A percentile compares a stretch with the other conserved stretches of the same genome.
Conservation (phyloP, 2,113 vertebrate genomes). For the Gopherus evgoodei region DNA sequence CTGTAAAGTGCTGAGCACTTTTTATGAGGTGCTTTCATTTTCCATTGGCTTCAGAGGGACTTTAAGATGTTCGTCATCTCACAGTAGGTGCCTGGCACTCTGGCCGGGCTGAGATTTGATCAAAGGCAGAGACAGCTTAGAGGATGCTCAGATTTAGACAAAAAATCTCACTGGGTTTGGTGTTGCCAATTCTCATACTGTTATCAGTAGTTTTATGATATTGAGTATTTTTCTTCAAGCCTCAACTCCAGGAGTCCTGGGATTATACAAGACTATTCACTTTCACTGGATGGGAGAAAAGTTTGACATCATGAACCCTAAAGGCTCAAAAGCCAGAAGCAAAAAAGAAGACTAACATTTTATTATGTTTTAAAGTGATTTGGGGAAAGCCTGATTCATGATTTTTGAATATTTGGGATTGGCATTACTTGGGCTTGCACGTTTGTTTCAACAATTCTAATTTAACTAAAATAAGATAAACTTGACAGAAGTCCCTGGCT, state of each 20-base stretch:
- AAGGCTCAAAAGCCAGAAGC: constrained; percentile 25
- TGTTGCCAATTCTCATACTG: neutral
- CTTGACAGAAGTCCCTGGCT: neutral
- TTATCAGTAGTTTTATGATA: constrained; percentile 30
- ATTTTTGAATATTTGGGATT: neutral
- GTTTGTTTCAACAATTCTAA: neutral
- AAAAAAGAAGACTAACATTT: neutral
- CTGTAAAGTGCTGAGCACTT: neutral
- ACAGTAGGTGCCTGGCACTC: neutral
- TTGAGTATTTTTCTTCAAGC: constrained; percentile 27
- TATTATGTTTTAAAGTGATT: neutral
- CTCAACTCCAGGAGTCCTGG: neutral
- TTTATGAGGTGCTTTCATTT: constrained; percentile 11
- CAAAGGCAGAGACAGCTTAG: neutral
- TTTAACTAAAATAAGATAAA: neutral
- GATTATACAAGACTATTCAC: neutral
- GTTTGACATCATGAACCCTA: constrained; percentile 9
- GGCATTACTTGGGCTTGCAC: constrained; percentile 8
- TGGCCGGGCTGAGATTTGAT: neutral
- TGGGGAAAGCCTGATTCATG: neutral
- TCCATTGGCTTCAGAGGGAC: constrained; percentile 19
- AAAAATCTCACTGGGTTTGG: constrained; percentile 25
- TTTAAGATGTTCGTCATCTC: neutral
- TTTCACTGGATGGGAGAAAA: constrained; percentile 36
- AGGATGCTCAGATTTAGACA: neutral